Percentiles rank a stretch among this genome's conserved stretches.
Conservation (phyloP, 2,888 invertebrate genomes). For the Campoplex capitator region DNA sequence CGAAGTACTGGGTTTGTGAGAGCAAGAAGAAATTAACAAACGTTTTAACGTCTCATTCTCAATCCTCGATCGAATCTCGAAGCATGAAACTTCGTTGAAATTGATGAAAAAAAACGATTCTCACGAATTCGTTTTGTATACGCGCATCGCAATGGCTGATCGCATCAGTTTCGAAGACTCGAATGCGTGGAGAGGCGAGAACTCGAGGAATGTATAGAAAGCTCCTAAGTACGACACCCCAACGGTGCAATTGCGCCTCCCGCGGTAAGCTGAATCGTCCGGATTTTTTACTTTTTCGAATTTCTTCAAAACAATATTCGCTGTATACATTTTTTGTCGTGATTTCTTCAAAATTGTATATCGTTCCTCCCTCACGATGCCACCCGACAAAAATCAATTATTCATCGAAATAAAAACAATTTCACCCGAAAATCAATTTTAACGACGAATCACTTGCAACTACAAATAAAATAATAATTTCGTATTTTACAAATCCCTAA, state of each 20-base stretch:
- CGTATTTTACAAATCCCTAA: not conserved
- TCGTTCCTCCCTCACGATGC: not conserved
- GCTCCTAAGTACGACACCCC: constrained; percentile 2
- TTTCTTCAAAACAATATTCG: not conserved
- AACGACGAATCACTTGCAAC: no score
- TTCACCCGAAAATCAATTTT: not conserved
- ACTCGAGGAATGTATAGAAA: not conserved
- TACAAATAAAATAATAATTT: not conserved
- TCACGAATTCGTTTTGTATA: not conserved
- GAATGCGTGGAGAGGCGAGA: constrained; percentile 27
- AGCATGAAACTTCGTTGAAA: not conserved
- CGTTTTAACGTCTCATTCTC: not conserved
- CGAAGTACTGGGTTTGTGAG: not conserved
- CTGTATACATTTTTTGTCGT: not conserved
- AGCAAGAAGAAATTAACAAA: not conserved
- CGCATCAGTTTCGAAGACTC: constrained; percentile 16
- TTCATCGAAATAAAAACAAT: no score
- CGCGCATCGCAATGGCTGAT: constrained; percentile 18
- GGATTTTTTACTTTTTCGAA: not conserved
- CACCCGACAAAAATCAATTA: no score
- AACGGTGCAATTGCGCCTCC: not conserved
- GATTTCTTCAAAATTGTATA: not conserved
- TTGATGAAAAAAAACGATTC: not conserved
- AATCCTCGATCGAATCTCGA: not conserved
- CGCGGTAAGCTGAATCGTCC: not conserved